Evolutionary conservation across 2,888 invertebrate species (phyloP), one percentile per base, ranked within the genome.

Genomic region (Epistrophella euchroma): DNA sequence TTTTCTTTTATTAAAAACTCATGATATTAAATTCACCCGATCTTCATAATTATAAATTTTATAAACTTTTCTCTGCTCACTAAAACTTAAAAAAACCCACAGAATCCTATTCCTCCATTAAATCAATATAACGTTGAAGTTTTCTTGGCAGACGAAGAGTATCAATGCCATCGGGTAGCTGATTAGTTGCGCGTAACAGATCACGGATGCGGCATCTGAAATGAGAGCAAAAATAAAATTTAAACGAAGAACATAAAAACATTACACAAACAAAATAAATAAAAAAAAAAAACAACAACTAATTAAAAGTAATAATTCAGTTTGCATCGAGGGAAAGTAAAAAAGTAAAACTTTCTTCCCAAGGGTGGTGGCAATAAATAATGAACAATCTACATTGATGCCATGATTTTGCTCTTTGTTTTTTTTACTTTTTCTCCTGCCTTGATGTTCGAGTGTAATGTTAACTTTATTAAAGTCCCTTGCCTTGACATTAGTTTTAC

Each of bases 161-260:
- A 88, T 94, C 93, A 88, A 97, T 96, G 15, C 97, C 97, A 88
- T 95, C 94, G 0, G 97, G 97, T 52, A 97, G 91, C 88, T 95
- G 95, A 91, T 95, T 96, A 90, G 96, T 96, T 43, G 93, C 89
- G 93, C 95, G 95, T 62, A 97, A 91, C 74, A 92, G 91, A 58
- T 95, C 93, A 79, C 97, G 94, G 56, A 97, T 94, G 25, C 92
- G 92, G 90, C 96, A 97, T 87, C 97, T 92, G 77, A 4, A 84
- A 73, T 80, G 45, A 19, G 19, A 7, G n/a, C 0, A 37, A 32
- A 52, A 22, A 37, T 50, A 68, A 52, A 37, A 66, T 70, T 19
- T 71, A 37, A 71, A 19, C 13, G 25, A 71, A 62, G 43, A 62
- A 43, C 37, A 62, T 11, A 43, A 60, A 32, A 56, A 32, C 17